A percentile compares a stretch with the other conserved stretches of the same genome.
phyloP scores from a whole-genome alignment of 2,888 invertebrate genomes.

The Leptopilina myrica region DNA sequence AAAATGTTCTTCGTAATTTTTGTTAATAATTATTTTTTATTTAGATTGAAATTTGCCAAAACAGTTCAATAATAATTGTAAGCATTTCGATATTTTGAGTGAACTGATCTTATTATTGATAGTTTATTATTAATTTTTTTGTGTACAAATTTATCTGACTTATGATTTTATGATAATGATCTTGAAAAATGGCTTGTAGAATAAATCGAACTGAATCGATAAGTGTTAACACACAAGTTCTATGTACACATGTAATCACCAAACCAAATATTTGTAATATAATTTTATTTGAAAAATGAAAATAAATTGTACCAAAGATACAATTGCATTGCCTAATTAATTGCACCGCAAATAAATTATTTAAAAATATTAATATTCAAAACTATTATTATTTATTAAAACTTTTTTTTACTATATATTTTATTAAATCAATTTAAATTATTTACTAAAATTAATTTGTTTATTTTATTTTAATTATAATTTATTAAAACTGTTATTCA shows the following conservation, averaged over 20 bases:
- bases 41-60: background rate
- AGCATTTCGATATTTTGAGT: too few relatives aligned
- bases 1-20: background rate
- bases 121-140: too few relatives aligned
- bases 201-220: background rate
- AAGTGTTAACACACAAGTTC: background rate
- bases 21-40: background rate
- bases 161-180: slow-evolving; percentile 20
- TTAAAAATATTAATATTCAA: too few relatives aligned
- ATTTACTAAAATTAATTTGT: too few relatives aligned
- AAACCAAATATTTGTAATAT: slow-evolving; percentile 37
- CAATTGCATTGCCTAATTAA: slow-evolving; percentile 42
- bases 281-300: slow-evolving; percentile 30
- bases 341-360: slow-evolving; percentile 16
- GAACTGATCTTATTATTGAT: too few relatives aligned
- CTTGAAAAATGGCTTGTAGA: slow-evolving; percentile 18
- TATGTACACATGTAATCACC: slow-evolving; percentile 28
- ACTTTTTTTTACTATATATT: too few relatives aligned
- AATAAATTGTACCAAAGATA: slow-evolving; percentile 20
- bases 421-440: too few relatives aligned
- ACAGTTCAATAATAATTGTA: too few relatives aligned
- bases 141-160: background rate
- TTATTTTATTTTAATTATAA: too few relatives aligned
- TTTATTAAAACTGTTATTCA: too few relatives aligned
- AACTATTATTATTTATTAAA: too few relatives aligned